These are phyloP conservation scores for Myoxocephalus aenaeus DNA, from an alignment of 2,797 vertebrate species.

Conservation along the genomic window DNA sequence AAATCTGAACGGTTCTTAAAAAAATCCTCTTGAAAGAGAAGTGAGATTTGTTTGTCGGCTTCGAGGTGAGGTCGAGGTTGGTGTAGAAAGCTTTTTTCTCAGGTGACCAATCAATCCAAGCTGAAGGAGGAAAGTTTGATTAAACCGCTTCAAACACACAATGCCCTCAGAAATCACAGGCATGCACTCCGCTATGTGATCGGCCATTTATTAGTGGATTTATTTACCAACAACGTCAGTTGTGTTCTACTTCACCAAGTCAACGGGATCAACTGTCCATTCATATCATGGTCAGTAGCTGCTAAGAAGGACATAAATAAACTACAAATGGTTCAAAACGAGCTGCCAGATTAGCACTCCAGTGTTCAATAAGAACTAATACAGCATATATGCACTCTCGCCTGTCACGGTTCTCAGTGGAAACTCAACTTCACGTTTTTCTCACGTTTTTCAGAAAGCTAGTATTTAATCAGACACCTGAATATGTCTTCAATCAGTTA, in stretches of 20 bases:
- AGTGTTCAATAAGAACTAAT: too few species aligned
- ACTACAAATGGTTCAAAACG: too few species aligned
- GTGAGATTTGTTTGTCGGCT: background rate
- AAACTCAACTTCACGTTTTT: too few species aligned
- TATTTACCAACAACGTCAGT: background rate
- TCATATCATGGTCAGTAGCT: too few species aligned
- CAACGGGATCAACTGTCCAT: background rate
- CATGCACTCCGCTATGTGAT: background rate
- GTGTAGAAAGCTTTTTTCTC: background rate
- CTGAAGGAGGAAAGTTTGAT: background rate
- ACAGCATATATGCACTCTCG: too few species aligned
- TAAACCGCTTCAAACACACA: background rate
- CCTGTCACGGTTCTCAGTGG: too few species aligned
- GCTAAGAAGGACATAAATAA: too few species aligned
- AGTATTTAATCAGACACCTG: too few species aligned
- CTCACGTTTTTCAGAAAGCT: too few species aligned
- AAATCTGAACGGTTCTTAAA: background rate
- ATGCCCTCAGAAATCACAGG: background rate
- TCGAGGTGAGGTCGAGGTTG: background rate
- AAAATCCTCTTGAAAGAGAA: constrained; percentile 1
- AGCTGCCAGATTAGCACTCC: too few species aligned
- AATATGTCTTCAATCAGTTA: too few species aligned
- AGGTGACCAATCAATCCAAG: background rate
- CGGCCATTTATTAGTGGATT: background rate
- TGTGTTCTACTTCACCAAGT: background rate